These are phyloP conservation scores for Lamprotornis superbus DNA, from an alignment of 2,113 vertebrate genomes.

Conservation along the genomic window DNA sequence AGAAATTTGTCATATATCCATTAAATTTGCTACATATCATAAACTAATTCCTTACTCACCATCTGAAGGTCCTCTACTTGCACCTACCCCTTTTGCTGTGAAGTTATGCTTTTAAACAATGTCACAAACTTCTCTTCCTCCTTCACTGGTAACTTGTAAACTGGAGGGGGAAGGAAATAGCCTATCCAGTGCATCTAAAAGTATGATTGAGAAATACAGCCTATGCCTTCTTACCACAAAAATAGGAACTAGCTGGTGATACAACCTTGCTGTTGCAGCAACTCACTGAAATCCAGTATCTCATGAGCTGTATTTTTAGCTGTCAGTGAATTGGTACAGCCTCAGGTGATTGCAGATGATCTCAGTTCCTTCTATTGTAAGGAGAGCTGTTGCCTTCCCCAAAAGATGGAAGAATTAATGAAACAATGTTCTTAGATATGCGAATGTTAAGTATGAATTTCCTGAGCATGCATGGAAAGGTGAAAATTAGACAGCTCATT, in stretches of 20 bases:
- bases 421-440: not conserved
- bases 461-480: not conserved
- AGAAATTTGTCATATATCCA: not conserved
- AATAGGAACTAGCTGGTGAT: not conserved
- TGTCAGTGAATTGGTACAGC: not conserved
- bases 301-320: not conserved
- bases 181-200: not conserved
- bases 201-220: not conserved
- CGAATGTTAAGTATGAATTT: not conserved
- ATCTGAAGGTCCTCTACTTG: not conserved
- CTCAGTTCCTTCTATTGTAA: not conserved
- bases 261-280: not conserved
- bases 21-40: not conserved
- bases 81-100: not conserved
- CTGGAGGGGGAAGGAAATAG: not conserved
- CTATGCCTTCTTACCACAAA: not conserved
- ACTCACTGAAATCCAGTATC: not conserved
- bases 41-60: not conserved
- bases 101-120: not conserved
- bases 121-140: not conserved
- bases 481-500: not conserved
- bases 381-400: not conserved
- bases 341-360: not conserved
- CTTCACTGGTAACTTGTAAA: not conserved
- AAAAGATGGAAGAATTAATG: rapidly evolving